Base-by-base conservation (phyloP, 2,888 invertebrate genomes). In the Erynnis tages region DNA sequence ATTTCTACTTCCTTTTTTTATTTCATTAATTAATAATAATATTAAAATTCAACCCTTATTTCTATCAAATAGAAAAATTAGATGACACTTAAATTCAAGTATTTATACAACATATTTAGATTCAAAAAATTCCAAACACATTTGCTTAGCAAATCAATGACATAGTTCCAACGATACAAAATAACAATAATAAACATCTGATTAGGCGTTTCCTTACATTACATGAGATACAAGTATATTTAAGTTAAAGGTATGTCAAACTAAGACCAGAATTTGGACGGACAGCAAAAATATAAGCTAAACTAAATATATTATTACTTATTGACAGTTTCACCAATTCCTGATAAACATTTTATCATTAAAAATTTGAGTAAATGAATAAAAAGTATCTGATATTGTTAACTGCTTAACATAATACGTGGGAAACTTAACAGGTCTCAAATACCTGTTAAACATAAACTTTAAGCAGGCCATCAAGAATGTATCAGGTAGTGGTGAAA, bases 261-360 rank as follows among this genome's bases (percentile, higher is more conserved):
- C 49, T 57, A 69, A 76, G 82, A 82, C 82, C 82, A 82, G 81
- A 82, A 66, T 70, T 74, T 78, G 82, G 82, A 82, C 80, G 82
- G 82, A 81, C 62, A 63, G 37, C 16, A 62, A 65, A 65, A 60
- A 41, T 56, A 61, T 61, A 58, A 60, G 57, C 61, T 60, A 55
- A 48, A 55, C 46, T 41, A 38, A 54, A 53, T n/a, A n/a, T n/a
- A n/a, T n/a, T n/a, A 56, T 59, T 45, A 49, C 34, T 47, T 53
- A 27, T n/a, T n/a, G n/a, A n/a, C n/a, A n/a, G n/a, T n/a, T n/a
- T n/a, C n/a, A n/a, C n/a, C n/a, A n/a, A n/a, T n/a, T n/a, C n/a
- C n/a, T n/a, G n/a, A n/a, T n/a, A n/a, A n/a, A n/a, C n/a, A n/a
- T n/a, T n/a, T n/a, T n/a, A 55, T 48, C 48, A 57, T 4, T 11